Conservation (phyloP, 35 echinoderm and acorn worm genomes). For the Apostichopus japonicus region DNA sequence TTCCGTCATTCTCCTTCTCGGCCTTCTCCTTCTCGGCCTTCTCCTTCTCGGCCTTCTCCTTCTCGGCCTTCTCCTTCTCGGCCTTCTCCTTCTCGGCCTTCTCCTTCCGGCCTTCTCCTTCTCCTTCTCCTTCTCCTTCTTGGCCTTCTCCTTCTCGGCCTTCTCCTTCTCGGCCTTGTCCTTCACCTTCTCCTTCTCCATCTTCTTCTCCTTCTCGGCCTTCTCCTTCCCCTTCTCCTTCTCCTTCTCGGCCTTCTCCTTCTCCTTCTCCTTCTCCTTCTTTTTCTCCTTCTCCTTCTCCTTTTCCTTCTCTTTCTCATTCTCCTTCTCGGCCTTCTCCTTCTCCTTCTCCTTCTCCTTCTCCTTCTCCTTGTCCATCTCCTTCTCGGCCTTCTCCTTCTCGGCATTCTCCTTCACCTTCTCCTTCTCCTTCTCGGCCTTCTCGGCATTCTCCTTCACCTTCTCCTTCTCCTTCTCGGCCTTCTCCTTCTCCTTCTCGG, state of each 20-base stretch:
- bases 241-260: too few species aligned
- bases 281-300: not conserved
- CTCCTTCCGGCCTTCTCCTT: too few species aligned
- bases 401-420: conserved; percentile 16
- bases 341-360: conserved; percentile 21
- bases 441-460: conserved; percentile 11
- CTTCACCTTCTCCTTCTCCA: too few species aligned
- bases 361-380: conserved; percentile 10
- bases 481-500: conserved; percentile 27
- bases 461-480: conserved; percentile 24
- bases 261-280: too few species aligned
- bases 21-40: conserved; percentile 27
- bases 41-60: conserved; percentile 29
- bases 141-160: too few species aligned
- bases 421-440: conserved; percentile 7
- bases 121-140: too few species aligned
- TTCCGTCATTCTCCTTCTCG: conserved; percentile 12
- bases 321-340: conserved; percentile 16
- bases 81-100: conserved; percentile 30
- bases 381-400: conserved; percentile 19
- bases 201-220: too few species aligned
- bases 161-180: too few species aligned
- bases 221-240: too few species aligned
- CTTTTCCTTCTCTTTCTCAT: not conserved
- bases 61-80: conserved; percentile 24